phyloP scores from a whole-genome alignment of 2,888 invertebrate species.

The Leptinotarsa haldemani region DNA sequence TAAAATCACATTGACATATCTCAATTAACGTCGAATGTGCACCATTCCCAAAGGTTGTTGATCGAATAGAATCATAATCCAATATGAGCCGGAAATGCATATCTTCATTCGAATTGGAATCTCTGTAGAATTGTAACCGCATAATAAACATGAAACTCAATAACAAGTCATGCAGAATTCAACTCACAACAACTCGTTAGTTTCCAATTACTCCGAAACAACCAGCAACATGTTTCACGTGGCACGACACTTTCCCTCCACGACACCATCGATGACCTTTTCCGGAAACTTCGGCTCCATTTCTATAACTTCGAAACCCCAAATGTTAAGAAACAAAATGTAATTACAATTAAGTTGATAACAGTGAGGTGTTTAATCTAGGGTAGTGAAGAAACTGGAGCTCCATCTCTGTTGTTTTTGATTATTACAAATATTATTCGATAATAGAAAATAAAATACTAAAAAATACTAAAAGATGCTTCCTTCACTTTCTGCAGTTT shows the following conservation, averaged over 20 bases:
- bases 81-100: neutral
- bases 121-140: neutral
- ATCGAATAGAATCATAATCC: neutral
- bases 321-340: no score
- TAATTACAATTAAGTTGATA: no score
- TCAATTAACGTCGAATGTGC: neutral
- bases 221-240: neutral
- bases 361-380: no score
- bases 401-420: no score
- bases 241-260: neutral
- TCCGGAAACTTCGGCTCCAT: neutral
- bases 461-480: no score
- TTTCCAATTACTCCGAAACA: neutral
- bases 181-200: constrained; percentile 2
- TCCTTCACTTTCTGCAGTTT: no score
- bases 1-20: no score
- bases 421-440: no score
- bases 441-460: no score
- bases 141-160: neutral
- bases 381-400: no score
- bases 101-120: neutral
- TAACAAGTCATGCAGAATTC: neutral
- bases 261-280: neutral
- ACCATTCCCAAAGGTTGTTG: neutral
- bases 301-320: no score